Percentiles rank a stretch among this genome's conserved stretches.
phyloP scores from a whole-genome alignment of 2,113 vertebrate genomes.

The Ceyx cyanopectus region DNA sequence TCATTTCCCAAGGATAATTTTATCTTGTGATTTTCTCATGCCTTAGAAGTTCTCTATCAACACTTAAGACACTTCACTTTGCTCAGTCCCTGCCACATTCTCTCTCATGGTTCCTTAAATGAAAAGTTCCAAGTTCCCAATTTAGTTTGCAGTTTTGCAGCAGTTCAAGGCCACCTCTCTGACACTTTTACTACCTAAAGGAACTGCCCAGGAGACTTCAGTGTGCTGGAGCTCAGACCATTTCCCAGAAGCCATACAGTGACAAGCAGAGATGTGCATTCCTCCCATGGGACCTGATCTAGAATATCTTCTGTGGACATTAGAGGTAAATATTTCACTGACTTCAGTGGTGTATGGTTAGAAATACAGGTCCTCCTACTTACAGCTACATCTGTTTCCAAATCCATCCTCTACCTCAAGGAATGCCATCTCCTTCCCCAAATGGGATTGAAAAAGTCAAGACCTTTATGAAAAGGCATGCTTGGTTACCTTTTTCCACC shows the following conservation, averaged over 20 bases:
- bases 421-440: not conserved
- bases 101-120: not conserved
- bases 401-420: not conserved
- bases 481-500: not conserved
- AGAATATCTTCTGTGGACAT: not conserved
- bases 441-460: not conserved
- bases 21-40: not conserved
- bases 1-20: not conserved
- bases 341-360: not conserved
- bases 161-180: not conserved
- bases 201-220: not conserved
- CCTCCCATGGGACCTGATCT: not conserved
- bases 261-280: not conserved
- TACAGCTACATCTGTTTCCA: not conserved
- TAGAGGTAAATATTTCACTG: not conserved
- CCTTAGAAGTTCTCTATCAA: constrained; percentile 7
- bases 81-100: not conserved
- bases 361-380: not conserved
- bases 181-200: not conserved
- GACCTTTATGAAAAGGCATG: not conserved
- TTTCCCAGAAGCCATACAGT: not conserved
- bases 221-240: not conserved
- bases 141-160: not conserved
- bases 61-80: not conserved
- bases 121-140: not conserved